A percentile compares a stretch with the other conserved stretches of the same genome.
These are phyloP conservation scores for Panonychus citri DNA, from an alignment of 1,140 invertebrate species.

Conservation along the genomic window DNA sequence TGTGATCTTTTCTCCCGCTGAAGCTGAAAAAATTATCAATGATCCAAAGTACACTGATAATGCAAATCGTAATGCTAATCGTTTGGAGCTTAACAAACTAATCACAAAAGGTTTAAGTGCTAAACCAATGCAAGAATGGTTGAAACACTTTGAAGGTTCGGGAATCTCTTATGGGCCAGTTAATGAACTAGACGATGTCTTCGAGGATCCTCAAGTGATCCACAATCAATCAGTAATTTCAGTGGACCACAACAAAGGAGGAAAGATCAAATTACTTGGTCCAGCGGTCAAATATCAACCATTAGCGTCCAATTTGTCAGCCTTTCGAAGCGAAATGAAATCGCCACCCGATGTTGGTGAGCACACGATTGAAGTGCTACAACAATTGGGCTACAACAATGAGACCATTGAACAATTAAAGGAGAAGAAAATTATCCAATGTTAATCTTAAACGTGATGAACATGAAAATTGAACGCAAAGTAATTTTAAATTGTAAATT, in stretches of 20 bases:
- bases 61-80: slow-evolving; percentile 43
- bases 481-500: no score
- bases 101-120: slow-evolving; percentile 30
- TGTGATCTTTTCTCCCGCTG: slow-evolving; percentile 6
- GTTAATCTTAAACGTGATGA: no score
- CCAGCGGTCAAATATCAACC: slow-evolving; percentile 58
- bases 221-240: slow-evolving; percentile 48
- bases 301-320: slow-evolving; percentile 23
- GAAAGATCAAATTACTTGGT: slow-evolving; percentile 43
- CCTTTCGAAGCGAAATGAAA: slow-evolving; percentile 18
- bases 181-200: slow-evolving; percentile 61
- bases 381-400: slow-evolving; percentile 25
- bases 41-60: slow-evolving; percentile 48
- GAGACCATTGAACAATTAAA: neutral
- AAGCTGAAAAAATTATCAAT: slow-evolving; percentile 32
- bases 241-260: slow-evolving; percentile 35
- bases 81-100: slow-evolving; percentile 38
- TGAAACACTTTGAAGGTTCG: slow-evolving; percentile 38
- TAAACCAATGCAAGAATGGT: slow-evolving; percentile 54
- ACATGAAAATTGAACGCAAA: no score
- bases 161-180: slow-evolving; percentile 70
- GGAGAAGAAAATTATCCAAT: neutral
- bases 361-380: slow-evolving; percentile 55
- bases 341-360: slow-evolving; percentile 56
- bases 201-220: slow-evolving; percentile 58